Percentiles rank a stretch among this genome's conserved stretches.
phyloP scores from a whole-genome alignment of 2,888 invertebrate species.

The Euphydryas editha region DNA sequence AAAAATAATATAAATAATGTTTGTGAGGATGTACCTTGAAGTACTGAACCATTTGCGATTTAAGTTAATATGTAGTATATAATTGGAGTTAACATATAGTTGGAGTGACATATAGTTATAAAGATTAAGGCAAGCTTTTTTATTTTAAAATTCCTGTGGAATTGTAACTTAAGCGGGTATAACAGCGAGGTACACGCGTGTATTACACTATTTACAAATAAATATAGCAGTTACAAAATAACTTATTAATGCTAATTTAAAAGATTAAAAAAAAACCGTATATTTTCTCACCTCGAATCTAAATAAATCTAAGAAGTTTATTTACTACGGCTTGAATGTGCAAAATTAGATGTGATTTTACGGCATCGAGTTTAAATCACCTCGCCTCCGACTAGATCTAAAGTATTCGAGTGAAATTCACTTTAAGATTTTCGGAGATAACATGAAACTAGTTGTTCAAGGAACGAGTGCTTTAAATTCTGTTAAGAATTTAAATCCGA shows the following conservation, averaged over 20 bases:
- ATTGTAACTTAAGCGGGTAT: too few species aligned
- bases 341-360: constrained; percentile 7
- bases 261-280: neutral
- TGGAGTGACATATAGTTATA: too few species aligned
- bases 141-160: too few species aligned
- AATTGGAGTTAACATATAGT: too few species aligned
- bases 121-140: too few species aligned
- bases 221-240: neutral
- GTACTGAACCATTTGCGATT: too few species aligned
- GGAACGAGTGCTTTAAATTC: constrained; percentile 3
- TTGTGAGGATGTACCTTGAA: too few species aligned
- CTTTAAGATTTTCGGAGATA: constrained; percentile 10
- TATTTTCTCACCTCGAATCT: neutral
- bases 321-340: constrained; percentile 13
- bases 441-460: neutral
- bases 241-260: too few species aligned
- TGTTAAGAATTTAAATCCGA: neutral
- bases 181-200: too few species aligned
- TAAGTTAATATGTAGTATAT: too few species aligned
- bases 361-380: constrained; percentile 16
- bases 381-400: constrained; percentile 10
- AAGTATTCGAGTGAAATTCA: constrained; percentile 14
- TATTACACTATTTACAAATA: neutral
- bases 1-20: too few species aligned
- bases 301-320: neutral